Base-by-base conservation (phyloP, 2,888 invertebrate genomes). In the Heliconius hortense region DNA sequence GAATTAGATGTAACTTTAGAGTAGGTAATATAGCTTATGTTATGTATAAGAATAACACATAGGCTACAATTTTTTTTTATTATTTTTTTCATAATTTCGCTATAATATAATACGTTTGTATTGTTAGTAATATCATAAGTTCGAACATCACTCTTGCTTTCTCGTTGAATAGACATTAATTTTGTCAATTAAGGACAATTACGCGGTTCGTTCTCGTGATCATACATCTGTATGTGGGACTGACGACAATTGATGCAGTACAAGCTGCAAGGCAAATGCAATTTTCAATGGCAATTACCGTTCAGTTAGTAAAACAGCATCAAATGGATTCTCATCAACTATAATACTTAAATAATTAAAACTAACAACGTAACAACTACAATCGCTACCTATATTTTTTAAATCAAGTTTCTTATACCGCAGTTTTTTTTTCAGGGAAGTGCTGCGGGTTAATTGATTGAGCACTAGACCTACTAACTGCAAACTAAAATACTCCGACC, bases 151-250 rank as follows among this genome's bases (percentile, higher is more conserved):
- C 82, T 83, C 76, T 82, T 81, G 86, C 86, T 88, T 89, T 88
- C 86, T 84, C 84, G 79, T 76, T 77, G 73, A 66, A 71, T 68
- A 74, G 74, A 72, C 78, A 77, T 79, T 89, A 90, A 92, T 90
- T 66, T 89, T 85, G 84, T 84, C 87, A 92, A 93, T 93, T 93
- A 86, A 88, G 92, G 89, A 85, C 92, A 93, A 92, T 93, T 91
- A 89, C 84, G 86, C 87, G 89, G 84, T 86, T 85, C 80, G 81
- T 85, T 88, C 86, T 83, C 83, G 84, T 86, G 81, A 80, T 79
- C 71, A 81, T 74, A 79, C 77, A 80, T 81, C 81, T 82, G 81
- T 77, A 80, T 81, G 81, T 82, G 80, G 80, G 80, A 84, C 81
- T 79, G 82, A 80, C 82, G 76, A 77, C 87, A 89, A 90, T 89